These are phyloP conservation scores for Saccostrea echinata DNA, from an alignment of 1,140 invertebrate genomes.

Conservation along the genomic window DNA sequence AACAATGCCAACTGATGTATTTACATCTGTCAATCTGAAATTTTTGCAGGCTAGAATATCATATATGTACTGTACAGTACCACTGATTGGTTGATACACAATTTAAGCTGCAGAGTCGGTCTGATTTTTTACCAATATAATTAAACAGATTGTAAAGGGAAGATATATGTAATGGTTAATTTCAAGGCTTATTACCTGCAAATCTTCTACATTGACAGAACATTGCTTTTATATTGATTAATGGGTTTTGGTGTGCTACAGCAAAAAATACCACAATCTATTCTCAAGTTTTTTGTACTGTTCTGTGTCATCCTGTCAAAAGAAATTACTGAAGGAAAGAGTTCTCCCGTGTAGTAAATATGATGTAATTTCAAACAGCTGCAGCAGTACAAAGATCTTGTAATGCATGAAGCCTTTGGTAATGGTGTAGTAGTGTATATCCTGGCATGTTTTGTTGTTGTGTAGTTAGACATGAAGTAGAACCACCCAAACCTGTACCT, in stretches of 20 bases:
- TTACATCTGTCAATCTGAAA: neutral
- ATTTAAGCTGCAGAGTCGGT: no score
- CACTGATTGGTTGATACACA: no score
- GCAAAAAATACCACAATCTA: neutral
- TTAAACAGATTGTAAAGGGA: no score
- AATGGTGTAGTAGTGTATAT: slow-evolving; percentile 20
- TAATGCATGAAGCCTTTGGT: slow-evolving; percentile 13
- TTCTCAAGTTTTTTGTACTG: slow-evolving; percentile 2
- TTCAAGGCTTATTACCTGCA: neutral
- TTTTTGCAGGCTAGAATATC: neutral
- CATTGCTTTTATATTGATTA: neutral
- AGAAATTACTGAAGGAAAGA: neutral
- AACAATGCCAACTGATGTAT: neutral
- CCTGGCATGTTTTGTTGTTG: slow-evolving; percentile 36
- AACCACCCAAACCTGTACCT: slow-evolving; percentile 47
- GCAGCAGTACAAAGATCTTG: neutral
- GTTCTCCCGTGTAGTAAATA: neutral
- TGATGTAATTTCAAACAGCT: neutral
- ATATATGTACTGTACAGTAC: no score
- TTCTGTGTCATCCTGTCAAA: neutral
- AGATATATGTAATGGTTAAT: no score
- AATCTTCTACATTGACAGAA: neutral
- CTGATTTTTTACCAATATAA: no score
- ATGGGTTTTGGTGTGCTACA: neutral
- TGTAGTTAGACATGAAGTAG: slow-evolving; percentile 43